These are phyloP conservation scores for Sylvilagus floridanus DNA, from an alignment of 2,797 vertebrate genomes.

Conservation along the genomic window DNA sequence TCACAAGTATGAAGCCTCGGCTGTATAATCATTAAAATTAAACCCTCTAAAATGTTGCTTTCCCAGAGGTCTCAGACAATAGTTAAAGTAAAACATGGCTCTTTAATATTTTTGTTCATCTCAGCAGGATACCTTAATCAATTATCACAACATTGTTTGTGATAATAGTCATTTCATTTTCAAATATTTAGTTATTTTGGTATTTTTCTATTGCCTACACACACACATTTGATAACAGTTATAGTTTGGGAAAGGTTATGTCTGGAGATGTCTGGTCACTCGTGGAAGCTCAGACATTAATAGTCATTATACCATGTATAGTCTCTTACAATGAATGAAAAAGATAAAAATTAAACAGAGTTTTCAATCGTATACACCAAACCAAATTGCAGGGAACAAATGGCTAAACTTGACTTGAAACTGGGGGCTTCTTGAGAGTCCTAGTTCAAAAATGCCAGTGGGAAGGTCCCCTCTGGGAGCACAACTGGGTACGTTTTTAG, in stretches of 20 bases:
- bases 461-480: neutral
- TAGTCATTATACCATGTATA: neutral
- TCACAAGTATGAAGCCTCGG: neutral
- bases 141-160: neutral
- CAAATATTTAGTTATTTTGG: neutral
- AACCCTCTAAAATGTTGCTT: conserved; percentile 22
- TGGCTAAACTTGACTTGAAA: neutral
- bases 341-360: neutral
- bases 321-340: neutral
- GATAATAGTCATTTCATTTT: conserved; percentile 6
- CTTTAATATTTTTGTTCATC: neutral
- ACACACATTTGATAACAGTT: neutral
- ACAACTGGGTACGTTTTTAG: neutral
- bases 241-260: neutral
- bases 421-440: neutral
- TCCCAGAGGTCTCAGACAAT: neutral
- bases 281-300: neutral
- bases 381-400: neutral
- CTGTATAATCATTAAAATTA: conserved; percentile 37
- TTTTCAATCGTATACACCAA: neutral
- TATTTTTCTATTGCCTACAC: neutral
- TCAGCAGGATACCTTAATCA: neutral
- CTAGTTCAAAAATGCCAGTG: neutral
- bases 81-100: neutral
- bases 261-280: neutral